These are phyloP conservation scores for Xestia c-nigrum DNA, from an alignment of 2,888 invertebrate species.

Conservation along the genomic window DNA sequence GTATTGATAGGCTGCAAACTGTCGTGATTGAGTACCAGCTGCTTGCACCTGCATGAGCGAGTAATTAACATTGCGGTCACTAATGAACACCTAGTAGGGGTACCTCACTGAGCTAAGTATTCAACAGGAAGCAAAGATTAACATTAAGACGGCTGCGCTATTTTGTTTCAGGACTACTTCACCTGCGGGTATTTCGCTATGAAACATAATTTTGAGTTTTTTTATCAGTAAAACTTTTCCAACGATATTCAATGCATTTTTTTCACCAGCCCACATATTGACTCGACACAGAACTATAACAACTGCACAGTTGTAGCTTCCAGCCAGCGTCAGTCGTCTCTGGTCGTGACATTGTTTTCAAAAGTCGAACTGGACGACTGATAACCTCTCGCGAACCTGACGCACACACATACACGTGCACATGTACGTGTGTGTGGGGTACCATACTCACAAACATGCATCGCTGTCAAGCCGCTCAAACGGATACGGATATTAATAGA, in stretches of 20 bases:
- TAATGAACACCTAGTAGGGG: neutral
- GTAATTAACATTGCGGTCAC: conserved; percentile 8
- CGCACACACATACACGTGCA: neutral
- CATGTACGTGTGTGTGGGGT: too few species aligned
- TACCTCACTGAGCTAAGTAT: neutral
- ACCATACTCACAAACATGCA: neutral
- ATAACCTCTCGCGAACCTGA: conserved; percentile 6
- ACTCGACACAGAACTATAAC: neutral
- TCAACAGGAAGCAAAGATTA: neutral
- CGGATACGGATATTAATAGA: conserved; percentile 24
- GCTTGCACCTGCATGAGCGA: neutral
- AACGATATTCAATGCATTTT: neutral
- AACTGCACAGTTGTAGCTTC: conserved; percentile 1
- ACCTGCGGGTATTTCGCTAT: neutral
- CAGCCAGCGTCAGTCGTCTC: conserved; percentile 1
- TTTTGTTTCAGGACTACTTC: neutral
- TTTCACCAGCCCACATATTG: neutral
- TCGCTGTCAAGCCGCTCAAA: conserved; percentile 5
- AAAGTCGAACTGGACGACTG: conserved; percentile 21
- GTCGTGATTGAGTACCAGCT: neutral
- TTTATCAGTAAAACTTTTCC: neutral
- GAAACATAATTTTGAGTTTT: neutral
- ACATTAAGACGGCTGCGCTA: neutral
- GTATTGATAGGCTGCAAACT: conserved; percentile 6
- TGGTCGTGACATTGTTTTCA: conserved; percentile 34